phyloP scores from a whole-genome alignment of 2,797 vertebrate genomes.

The Menidia menidia region DNA sequence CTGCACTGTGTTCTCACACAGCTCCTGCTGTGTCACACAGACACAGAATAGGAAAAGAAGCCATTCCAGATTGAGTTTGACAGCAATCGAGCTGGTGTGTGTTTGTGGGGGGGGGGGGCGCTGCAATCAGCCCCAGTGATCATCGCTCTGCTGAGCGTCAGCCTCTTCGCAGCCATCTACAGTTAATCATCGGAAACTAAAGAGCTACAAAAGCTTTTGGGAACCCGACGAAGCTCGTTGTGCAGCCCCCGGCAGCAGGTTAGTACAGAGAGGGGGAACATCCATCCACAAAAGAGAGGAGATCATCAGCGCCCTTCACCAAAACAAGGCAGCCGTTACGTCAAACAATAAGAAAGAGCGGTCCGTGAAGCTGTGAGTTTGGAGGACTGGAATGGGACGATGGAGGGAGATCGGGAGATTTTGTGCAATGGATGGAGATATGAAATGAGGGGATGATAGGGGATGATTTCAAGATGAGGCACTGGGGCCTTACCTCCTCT shows the following conservation, averaged over 20 bases:
- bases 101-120: slow-evolving; percentile 20
- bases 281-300: slow-evolving; percentile 12
- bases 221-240: slow-evolving; percentile 40
- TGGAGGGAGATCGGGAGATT: slow-evolving; percentile 5
- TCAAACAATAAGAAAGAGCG: slow-evolving; percentile 39
- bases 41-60: slow-evolving; percentile 38
- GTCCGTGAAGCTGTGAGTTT: slow-evolving; percentile 27
- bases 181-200: slow-evolving; percentile 61
- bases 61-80: slow-evolving; percentile 33
- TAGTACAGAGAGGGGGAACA: slow-evolving; percentile 51
- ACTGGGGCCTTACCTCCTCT: slow-evolving; percentile 84
- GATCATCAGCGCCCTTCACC: slow-evolving; percentile 52
- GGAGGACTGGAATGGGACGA: slow-evolving; percentile 14
- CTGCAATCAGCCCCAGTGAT: slow-evolving; percentile 46
- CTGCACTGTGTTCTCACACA: slow-evolving; percentile 14
- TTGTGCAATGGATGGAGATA: slow-evolving; percentile 26
- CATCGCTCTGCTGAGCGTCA: slow-evolving; percentile 51
- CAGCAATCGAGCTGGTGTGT: slow-evolving; percentile 20
- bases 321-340: slow-evolving; percentile 53
- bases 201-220: slow-evolving; percentile 39
- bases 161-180: slow-evolving; percentile 55
- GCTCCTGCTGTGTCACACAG: slow-evolving; percentile 13
- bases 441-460: slow-evolving; percentile 13
- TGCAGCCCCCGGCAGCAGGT: slow-evolving; percentile 47
- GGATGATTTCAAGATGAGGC: slow-evolving; percentile 26